Conservation (phyloP, 2,113 vertebrate genomes). For the Chaetura pelagica region DNA sequence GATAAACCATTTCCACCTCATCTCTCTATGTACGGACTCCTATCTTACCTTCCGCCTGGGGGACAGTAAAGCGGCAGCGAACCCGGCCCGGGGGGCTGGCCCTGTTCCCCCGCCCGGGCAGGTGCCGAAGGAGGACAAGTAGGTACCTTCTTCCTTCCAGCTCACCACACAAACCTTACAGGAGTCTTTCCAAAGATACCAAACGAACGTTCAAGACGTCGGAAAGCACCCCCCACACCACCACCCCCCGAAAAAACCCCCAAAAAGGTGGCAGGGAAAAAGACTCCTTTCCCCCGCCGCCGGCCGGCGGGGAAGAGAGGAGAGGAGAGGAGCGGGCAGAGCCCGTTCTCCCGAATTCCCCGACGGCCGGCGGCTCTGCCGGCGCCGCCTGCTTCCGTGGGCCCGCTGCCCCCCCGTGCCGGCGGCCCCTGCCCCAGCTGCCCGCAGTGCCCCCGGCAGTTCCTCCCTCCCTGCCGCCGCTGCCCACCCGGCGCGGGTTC, state of each 20-base stretch:
- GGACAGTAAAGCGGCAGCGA: conserved; percentile 36
- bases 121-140: conserved; percentile 68
- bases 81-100: conserved; percentile 21
- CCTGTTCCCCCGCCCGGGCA: conserved; percentile 22
- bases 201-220: conserved; percentile 67
- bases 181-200: conserved; percentile 58
- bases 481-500: conserved; percentile 61
- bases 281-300: not conserved
- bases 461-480: conserved; percentile 44
- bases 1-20: conserved; percentile 80
- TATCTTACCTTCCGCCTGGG: conserved; percentile 68
- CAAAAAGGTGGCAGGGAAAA: not conserved
- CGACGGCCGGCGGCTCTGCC: not conserved
- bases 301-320: not conserved
- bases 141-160: conserved; percentile 64
- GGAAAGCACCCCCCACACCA: not conserved
- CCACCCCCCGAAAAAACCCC: too few species aligned
- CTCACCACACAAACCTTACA: conserved; percentile 54
- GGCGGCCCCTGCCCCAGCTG: conserved; percentile 35
- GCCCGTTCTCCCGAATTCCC: not conserved
- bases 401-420: not conserved
- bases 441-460: conserved; percentile 57
- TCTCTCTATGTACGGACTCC: conserved; percentile 78
- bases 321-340: not conserved
- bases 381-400: not conserved